Evolutionary conservation across 2,888 invertebrate genomes (phyloP).

Genomic region (Lymantria monacha): DNA sequence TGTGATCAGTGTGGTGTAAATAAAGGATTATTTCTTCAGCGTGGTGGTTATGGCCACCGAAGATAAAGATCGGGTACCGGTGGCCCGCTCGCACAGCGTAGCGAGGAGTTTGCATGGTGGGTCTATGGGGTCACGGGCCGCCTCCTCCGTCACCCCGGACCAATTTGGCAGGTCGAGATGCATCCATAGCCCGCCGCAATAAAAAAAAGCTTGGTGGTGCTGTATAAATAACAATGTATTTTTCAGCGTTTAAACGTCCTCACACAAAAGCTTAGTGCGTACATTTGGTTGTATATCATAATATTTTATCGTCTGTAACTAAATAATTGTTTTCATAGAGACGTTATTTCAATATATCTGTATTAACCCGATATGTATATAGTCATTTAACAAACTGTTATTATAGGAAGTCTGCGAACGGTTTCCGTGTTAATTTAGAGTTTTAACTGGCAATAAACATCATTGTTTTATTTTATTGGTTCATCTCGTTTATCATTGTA

Average conservation of each 20-base stretch:
- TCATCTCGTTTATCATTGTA: slow-evolving; percentile 25
- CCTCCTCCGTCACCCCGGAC: no score
- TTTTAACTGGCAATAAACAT: slow-evolving; percentile 21
- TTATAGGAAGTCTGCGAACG: slow-evolving; percentile 34
- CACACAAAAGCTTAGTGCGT: slow-evolving; percentile 27
- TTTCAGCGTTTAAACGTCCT: background rate
- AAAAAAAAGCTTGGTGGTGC: no score
- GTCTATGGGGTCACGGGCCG: no score
- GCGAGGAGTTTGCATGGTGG: no score
- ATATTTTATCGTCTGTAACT: slow-evolving; percentile 47
- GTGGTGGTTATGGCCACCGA: no score
- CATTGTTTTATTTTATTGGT: slow-evolving; percentile 27
- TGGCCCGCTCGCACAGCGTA: no score
- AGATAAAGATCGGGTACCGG: no score
- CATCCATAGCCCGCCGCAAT: no score
- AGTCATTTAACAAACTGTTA: slow-evolving; percentile 35
- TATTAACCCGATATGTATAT: slow-evolving; percentile 25
- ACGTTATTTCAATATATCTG: slow-evolving; percentile 39
- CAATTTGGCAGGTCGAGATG: no score
- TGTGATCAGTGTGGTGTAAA: no score
- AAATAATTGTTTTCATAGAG: slow-evolving; percentile 47
- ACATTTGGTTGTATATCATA: slow-evolving; percentile 14
- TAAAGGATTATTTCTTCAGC: no score
- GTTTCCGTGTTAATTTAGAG: slow-evolving; percentile 35
- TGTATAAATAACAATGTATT: no score